Base-by-base conservation (phyloP, 2,888 invertebrate species). In the Salticus scenicus region DNA sequence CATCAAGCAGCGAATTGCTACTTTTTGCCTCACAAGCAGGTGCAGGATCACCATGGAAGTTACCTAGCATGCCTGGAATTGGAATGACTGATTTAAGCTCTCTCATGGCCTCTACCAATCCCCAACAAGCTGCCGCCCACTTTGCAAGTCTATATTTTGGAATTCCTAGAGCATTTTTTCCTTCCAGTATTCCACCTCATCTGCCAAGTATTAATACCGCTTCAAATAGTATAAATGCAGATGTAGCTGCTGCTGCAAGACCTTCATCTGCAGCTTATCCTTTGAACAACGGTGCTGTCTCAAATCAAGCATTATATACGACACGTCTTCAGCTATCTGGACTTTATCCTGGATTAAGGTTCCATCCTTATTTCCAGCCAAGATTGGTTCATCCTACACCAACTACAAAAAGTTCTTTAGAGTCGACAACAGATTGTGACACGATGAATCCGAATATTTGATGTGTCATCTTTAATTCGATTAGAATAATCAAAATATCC, bases 101-200 rank as follows among this genome's bases (percentile, higher is more conserved):
- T 8, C 69, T 87, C 12, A 76, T 87, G 69, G 67, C 84, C 5
- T 76, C 82, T 4, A 33, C 84, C 33, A 74, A 79, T 24, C 72
- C 72, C 20, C 87, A 76, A 20, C 86, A 87, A 30, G 73, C 80
- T 30, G 87, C 82, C 8, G 78, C 77, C n/a, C 71, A 71, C 20
- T 82, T 88, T 7, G 86, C 88, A 27, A 83, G 88, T 27, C 63
- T 88, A 14, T 88, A 88, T 27, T 88, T 88, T 31, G 86, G 86
- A 28, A 51, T 88, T 20, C 88, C 88, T 10, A 72, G 88, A 27
- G 77, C 81, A 20, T 82, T 88, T 31, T 75, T 86, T n/a, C 88
- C 88, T 27, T 72, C 86, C 1, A 20, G 24, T 8, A 12, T 78
- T n/a, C 64, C 64, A 7, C 1, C 75, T 5, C 73, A 75, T 28